Conservation (phyloP, 2,797 vertebrate species). For the Notamacropus eugenii region DNA sequence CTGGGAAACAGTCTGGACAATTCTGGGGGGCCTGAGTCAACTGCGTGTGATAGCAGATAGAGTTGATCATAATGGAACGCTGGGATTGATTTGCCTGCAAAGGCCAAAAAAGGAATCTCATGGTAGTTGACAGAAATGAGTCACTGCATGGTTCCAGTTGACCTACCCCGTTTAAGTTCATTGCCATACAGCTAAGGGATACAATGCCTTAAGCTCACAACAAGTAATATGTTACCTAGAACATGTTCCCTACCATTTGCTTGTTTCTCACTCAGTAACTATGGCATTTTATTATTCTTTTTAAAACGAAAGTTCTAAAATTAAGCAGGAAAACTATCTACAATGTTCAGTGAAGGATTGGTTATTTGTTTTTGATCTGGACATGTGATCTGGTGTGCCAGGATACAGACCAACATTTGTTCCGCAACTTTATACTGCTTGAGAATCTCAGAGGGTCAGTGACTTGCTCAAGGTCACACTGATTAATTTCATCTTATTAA, state of each 20-base stretch:
- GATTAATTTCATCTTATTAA: conserved; percentile 39
- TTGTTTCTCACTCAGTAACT: not conserved
- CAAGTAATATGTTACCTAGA: conserved; percentile 11
- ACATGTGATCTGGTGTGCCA: not conserved
- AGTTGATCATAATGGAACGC: not conserved
- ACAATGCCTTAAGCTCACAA: not conserved
- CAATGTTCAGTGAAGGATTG: not conserved
- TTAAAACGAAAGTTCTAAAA: not conserved
- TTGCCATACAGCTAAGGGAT: conserved; percentile 14
- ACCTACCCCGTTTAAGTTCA: not conserved
- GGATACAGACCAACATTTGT: not conserved
- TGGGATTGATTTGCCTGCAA: not conserved
- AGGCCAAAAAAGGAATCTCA: conserved; percentile 24
- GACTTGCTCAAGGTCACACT: conserved; percentile 23
- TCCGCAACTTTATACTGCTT: not conserved
- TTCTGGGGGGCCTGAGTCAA: not conserved
- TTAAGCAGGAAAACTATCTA: not conserved
- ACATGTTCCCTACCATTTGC: not conserved
- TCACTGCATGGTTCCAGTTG: not conserved
- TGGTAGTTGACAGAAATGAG: not conserved
- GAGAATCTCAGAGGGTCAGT: not conserved
- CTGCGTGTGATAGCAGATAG: not conserved
- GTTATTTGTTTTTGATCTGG: not conserved
- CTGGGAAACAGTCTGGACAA: not conserved
- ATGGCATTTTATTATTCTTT: not conserved